Evolutionary conservation across 92 coral and sea anemone genomes (phyloP), one percentile per base, ranked within the genome.

Genomic region (Metridium senile): DNA sequence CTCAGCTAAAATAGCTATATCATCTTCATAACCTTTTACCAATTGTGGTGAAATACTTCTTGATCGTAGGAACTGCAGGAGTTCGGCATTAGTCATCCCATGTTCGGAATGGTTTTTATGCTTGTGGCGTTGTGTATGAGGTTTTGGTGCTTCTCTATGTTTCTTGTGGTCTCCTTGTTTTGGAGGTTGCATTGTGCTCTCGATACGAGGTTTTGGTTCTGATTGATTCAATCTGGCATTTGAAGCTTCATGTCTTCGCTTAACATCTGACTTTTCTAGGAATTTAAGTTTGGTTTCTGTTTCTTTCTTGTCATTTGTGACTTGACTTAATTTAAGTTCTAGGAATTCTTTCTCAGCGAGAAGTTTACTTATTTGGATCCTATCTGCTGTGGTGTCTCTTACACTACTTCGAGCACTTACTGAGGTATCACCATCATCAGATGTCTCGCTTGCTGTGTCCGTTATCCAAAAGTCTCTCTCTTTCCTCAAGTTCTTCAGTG

Each of bases 361-460:
- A 47, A 79, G 71, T 62, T 81, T 85, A 49, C 80, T 81, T 56
- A 79, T 74, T 66, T 77, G 75, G 23, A 74, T 75, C 80, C 78
- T 71, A 27, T 81, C 82, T 46, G 58, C 82, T 21, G 73, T 26
- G 17, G 47, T 33, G 35, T 70, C 84, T 33, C 75, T 61, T 27
- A 79, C 27, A 39, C 84, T n/a, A n/a, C n/a, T 79, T 67, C 84
- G 75, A 39, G 84, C 64, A 61, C 84, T 79, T 28, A 70, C 54
- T 31, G 74, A 54, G 16, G 73, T 69, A 53, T 58, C 89, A 57
- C 76, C 52, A 68, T 92, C 93, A 29, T 92, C 97, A 23, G 91
- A 92, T 11, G 81, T 83, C 56, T 92, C 97, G 67, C 97, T 92
- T 53, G 81, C 82, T 1, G 93, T 85, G 67, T 92, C 97, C 6